phyloP scores from a whole-genome alignment of 2,797 vertebrate species.

The Emys orbicularis region DNA sequence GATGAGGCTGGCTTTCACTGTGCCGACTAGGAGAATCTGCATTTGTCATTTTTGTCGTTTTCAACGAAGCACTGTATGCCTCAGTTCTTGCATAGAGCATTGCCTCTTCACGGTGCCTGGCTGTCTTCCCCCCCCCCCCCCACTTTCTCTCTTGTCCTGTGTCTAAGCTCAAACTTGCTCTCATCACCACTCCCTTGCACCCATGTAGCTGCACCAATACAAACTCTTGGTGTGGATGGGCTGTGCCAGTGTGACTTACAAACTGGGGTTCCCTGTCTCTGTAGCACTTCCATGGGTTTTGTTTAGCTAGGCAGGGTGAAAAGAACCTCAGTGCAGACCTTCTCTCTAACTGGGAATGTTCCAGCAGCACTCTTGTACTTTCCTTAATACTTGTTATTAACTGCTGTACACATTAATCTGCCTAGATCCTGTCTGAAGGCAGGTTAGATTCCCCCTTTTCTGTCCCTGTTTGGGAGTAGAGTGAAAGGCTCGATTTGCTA shows the following conservation, averaged over 20 bases:
- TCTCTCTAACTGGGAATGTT: not conserved
- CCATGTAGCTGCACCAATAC: not conserved
- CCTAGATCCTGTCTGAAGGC: not conserved
- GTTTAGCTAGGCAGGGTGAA: not conserved
- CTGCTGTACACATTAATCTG: not conserved
- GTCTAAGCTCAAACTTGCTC: not conserved
- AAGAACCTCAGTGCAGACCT: not conserved
- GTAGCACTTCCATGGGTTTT: not conserved
- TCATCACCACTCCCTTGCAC: not conserved
- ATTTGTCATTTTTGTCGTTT: fast-evolving
- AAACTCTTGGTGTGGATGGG: not conserved
- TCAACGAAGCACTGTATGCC: not conserved
- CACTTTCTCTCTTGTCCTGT: not conserved
- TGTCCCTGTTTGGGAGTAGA: not conserved
- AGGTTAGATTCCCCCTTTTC: not conserved
- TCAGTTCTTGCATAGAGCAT: not conserved
- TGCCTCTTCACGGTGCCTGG: not conserved
- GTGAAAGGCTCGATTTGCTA: not conserved
- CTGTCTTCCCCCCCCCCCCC: not conserved
- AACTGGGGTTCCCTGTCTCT: not conserved
- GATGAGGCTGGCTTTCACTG: not conserved
- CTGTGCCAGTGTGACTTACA: not conserved
- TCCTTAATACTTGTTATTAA: not conserved
- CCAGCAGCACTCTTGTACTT: not conserved
- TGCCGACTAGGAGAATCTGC: fast-evolving